Percentiles rank a stretch among this genome's conserved stretches.
Evolutionary conservation across 2,113 vertebrate genomes (phyloP).

Genomic region (Muntiacus muntjak): DNA sequence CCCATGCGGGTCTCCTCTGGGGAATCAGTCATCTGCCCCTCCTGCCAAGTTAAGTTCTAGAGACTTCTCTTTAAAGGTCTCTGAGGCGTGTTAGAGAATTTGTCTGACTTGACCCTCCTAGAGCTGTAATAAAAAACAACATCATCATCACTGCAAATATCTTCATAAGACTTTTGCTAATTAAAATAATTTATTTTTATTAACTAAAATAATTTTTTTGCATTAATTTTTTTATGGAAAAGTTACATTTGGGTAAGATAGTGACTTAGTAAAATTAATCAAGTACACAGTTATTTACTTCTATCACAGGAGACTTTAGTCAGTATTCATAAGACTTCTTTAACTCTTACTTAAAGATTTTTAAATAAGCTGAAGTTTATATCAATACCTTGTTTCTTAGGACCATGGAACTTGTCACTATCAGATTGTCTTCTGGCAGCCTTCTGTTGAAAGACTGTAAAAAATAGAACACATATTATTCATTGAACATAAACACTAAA

Average conservation of each 20-base stretch:
- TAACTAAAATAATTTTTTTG: not conserved
- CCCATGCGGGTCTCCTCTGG: not conserved
- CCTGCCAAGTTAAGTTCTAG: not conserved
- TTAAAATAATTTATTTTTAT: not conserved
- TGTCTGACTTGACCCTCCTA: not conserved
- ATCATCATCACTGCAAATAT: not conserved
- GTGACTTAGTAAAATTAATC: slow-evolving; percentile 27
- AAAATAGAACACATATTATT: not conserved
- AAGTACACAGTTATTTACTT: not conserved
- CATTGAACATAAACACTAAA: not conserved
- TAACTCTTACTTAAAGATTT: not conserved
- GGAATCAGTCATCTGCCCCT: not conserved
- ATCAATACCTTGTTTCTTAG: slow-evolving; percentile 82
- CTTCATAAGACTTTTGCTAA: not conserved
- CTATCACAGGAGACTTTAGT: not conserved
- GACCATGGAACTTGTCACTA: slow-evolving; percentile 73
- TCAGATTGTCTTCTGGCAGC: slow-evolving; percentile 67
- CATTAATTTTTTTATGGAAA: not conserved
- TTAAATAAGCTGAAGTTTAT: slow-evolving; percentile 28
- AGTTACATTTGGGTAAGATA: not conserved
- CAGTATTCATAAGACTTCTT: slow-evolving; percentile 8
- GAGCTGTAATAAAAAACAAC: not conserved
- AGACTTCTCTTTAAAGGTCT: not conserved
- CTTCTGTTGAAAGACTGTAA: slow-evolving; percentile 90
- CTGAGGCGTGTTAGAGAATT: not conserved